Evolutionary conservation across 1,140 invertebrate genomes (phyloP).

Genomic region (Brachionus plicatilis): DNA sequence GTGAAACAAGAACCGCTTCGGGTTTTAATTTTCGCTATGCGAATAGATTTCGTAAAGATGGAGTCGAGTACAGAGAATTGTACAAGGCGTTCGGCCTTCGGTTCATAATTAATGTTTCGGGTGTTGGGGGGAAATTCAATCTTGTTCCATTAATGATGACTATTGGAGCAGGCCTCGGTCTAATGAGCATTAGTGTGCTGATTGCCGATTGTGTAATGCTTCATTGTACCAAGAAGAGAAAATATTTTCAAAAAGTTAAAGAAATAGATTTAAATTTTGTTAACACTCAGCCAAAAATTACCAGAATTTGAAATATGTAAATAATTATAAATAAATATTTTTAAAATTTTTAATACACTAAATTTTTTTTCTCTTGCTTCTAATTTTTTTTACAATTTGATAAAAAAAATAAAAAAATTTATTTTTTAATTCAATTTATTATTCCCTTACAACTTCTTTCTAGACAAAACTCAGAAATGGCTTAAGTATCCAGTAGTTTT

Average conservation of each 20-base stretch:
- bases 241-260: constrained; percentile 39
- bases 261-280: constrained; percentile 30
- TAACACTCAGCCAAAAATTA: not conserved
- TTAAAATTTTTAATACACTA: not conserved
- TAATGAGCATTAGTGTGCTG: constrained; percentile 41
- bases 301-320: constrained; percentile 1
- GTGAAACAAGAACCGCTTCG: constrained; percentile 47
- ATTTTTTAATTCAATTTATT: too few species aligned
- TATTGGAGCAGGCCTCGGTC: constrained; percentile 42
- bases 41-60: constrained; percentile 51
- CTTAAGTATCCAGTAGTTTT: too few species aligned
- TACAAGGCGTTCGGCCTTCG: constrained; percentile 44
- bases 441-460: too few species aligned
- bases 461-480: too few species aligned
- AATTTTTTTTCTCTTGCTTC: not conserved
- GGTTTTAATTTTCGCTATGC: constrained; percentile 60
- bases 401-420: too few species aligned
- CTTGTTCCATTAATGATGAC: constrained; percentile 41
- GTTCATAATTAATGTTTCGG: constrained; percentile 42
- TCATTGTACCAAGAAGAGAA: constrained; percentile 35
- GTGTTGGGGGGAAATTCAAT: constrained; percentile 42
- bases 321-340: not conserved
- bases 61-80: constrained; percentile 55
- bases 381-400: not conserved
- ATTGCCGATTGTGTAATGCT: constrained; percentile 38